phyloP scores from a whole-genome alignment of 2,113 vertebrate species.

The Corythoichthys haematopterus region DNA sequence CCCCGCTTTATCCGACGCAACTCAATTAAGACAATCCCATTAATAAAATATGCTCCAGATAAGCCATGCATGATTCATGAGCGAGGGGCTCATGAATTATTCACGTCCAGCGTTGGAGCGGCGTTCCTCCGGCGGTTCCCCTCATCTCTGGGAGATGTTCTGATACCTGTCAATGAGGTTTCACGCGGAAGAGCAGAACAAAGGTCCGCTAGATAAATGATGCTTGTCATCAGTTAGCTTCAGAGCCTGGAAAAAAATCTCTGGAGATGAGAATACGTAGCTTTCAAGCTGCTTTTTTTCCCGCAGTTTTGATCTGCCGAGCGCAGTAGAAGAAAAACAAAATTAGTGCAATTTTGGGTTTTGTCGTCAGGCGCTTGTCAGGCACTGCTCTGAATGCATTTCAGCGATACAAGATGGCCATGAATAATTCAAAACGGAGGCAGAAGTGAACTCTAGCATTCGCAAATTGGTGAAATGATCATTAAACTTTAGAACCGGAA shows the following conservation, averaged over 20 bases:
- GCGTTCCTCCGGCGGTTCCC: not conserved
- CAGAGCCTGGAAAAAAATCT: conserved; percentile 33
- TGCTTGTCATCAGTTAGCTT: conserved; percentile 45
- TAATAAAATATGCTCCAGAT: conserved; percentile 75
- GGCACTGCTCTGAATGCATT: not conserved
- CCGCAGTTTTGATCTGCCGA: conserved; percentile 11
- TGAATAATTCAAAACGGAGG: not conserved
- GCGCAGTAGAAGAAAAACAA: not conserved
- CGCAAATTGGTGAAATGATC: not conserved
- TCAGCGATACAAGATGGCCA: not conserved
- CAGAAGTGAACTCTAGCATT: not conserved
- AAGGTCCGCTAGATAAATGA: conserved; percentile 50
- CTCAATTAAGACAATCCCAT: conserved; percentile 75
- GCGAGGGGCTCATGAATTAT: conserved; percentile 62
- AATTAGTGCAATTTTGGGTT: not conserved
- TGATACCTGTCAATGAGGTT: conserved; percentile 43
- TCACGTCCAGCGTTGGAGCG: conserved; percentile 51
- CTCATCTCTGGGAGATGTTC: conserved; percentile 29
- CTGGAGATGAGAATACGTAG: conserved; percentile 30
- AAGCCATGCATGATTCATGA: conserved; percentile 75
- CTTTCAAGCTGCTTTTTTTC: conserved; percentile 16
- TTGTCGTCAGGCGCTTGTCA: not conserved
- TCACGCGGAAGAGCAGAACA: conserved; percentile 23
- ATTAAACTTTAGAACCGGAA: not conserved
- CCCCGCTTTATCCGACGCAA: conserved; percentile 64